These are phyloP conservation scores for Myotis pilosus DNA, from an alignment of 2,797 vertebrate species.

Conservation along the genomic window DNA sequence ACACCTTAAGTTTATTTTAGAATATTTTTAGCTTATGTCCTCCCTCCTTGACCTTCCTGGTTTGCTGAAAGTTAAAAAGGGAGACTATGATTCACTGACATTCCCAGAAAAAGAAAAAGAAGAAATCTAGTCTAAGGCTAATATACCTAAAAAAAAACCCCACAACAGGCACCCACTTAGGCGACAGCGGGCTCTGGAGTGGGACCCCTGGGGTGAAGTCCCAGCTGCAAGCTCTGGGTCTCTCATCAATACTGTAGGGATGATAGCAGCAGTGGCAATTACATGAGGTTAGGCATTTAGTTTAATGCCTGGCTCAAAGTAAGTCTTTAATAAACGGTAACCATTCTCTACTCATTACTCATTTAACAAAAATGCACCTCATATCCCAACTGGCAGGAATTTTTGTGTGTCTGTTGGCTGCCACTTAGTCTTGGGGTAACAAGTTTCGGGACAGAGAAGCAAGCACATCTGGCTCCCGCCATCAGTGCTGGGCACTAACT, in stretches of 20 bases:
- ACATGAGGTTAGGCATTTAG: not conserved
- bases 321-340: not conserved
- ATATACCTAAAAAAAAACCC: not conserved
- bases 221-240: not conserved
- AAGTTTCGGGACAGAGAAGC: not conserved
- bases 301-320: not conserved
- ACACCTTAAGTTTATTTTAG: conserved; percentile 74
- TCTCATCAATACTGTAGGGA: not conserved
- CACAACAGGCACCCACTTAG: not conserved
- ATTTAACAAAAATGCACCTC: not conserved
- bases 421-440: not conserved
- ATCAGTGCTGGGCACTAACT: too few relatives aligned
- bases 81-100: conserved; percentile 44
- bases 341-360: not conserved
- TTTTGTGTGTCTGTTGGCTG: not conserved
- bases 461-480: not conserved
- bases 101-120: conserved; percentile 26
- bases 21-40: conserved; percentile 69
- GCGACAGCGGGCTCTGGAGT: not conserved
- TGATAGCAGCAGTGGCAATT: not conserved
- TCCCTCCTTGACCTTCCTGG: conserved; percentile 57
- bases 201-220: not conserved
- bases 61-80: conserved; percentile 62
- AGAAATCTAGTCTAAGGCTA: not conserved
- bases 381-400: not conserved